Conservation (phyloP, 2,888 invertebrate genomes). For the Endomychus coccineus region DNA sequence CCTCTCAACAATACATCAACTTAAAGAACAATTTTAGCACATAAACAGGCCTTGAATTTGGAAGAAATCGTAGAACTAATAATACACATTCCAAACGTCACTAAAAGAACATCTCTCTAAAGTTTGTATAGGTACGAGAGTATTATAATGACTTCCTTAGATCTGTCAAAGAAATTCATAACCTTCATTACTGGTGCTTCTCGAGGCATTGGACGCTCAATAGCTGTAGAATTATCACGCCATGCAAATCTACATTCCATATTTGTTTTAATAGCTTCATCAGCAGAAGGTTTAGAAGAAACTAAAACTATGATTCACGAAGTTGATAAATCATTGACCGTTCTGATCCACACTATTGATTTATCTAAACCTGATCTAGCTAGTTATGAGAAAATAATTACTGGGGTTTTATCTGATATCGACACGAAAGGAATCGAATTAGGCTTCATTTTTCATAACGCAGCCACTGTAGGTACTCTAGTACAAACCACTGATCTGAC, state of each 20-base stretch:
- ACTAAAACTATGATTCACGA: constrained; percentile 52
- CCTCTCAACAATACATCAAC: constrained; percentile 38
- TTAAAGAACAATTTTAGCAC: constrained; percentile 46
- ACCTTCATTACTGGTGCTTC: constrained; percentile 81
- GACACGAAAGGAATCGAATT: constrained; percentile 50
- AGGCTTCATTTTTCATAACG: constrained; percentile 80
- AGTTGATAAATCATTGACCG: constrained; percentile 34
- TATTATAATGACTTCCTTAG: constrained; percentile 35
- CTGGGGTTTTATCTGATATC: constrained; percentile 41
- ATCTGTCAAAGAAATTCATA: constrained; percentile 53
- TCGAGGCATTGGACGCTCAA: constrained; percentile 75
- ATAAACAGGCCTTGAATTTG: constrained; percentile 45
- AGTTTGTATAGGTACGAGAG: no score
- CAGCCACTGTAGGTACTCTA: constrained; percentile 72
- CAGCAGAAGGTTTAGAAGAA: constrained; percentile 55
- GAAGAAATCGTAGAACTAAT: constrained; percentile 49
- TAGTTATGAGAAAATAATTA: constrained; percentile 47
- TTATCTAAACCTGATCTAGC: constrained; percentile 47
- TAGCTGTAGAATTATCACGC: constrained; percentile 65
- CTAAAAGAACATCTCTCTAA: no score
- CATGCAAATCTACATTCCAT: constrained; percentile 60
- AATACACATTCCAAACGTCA: no score
- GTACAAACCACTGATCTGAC: constrained; percentile 57
- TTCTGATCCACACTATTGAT: constrained; percentile 48
- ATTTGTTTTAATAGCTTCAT: constrained; percentile 70